Conservation (phyloP, 2,888 invertebrate species). For the Tubiluchus corallicola region DNA sequence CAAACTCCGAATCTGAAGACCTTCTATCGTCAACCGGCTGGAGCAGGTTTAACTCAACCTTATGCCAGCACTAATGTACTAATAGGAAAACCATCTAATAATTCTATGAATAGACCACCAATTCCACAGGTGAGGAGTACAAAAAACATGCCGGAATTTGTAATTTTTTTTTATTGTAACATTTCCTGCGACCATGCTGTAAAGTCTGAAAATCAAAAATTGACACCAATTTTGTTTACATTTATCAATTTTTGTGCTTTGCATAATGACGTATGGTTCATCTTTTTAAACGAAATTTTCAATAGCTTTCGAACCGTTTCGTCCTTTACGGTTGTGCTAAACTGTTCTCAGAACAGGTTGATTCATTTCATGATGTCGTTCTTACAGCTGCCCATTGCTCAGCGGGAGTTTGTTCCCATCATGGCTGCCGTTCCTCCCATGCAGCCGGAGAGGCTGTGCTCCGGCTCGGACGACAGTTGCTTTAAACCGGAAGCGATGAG, state of each 20-base stretch:
- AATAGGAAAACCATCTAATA: background rate
- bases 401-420: background rate
- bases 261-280: too few relatives aligned
- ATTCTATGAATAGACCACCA: background rate
- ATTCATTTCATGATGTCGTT: too few relatives aligned
- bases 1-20: constrained; percentile 43
- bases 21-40: constrained; percentile 36
- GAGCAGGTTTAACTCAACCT: background rate
- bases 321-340: too few relatives aligned
- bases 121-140: constrained; percentile 1
- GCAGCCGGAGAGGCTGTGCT: background rate
- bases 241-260: too few relatives aligned
- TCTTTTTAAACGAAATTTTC: too few relatives aligned
- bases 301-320: too few relatives aligned
- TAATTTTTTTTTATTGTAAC: too few relatives aligned
- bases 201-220: too few relatives aligned
- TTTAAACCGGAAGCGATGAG: constrained; percentile 21
- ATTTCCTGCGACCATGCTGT: too few relatives aligned
- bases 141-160: too few relatives aligned
- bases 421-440: background rate
- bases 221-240: too few relatives aligned
- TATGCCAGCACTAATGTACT: constrained; percentile 1
- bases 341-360: too few relatives aligned
- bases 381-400: background rate
- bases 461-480: constrained; percentile 27